Base-by-base conservation (phyloP, 2,888 invertebrate genomes). In the Tenthredo livida region DNA sequence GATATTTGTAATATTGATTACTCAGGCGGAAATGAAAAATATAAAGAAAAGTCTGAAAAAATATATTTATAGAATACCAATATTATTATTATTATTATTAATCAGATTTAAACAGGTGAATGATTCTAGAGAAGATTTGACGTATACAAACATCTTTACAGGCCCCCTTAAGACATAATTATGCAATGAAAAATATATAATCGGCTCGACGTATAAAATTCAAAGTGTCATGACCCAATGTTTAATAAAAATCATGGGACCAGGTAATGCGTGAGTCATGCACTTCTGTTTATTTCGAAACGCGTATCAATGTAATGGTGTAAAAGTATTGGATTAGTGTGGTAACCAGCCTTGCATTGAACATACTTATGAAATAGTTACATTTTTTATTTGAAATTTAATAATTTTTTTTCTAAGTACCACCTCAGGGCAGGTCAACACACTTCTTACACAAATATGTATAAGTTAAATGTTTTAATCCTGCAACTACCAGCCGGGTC, bases 341-440 rank as follows among this genome's bases (percentile, higher is more conserved):
- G 80, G 54, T 58, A 58, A 78, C 78, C 61, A 80, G 80, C 80
- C 80, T 80, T 40, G 80, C 61, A 80, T 80, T 80, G 80, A 61
- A 80, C 80, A 80, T 58, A 80, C 80, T 80, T 80, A 61, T 21
- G 80, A 80, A 61, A 61, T 80, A 40, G 80, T 80, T 80, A 78
- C 61, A 37, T 78, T 78, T 58, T 77, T 73, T 78, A 21, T 80
- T 80, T 29, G 54, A 80, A 80, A 61, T 80, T 80, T 61, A 40
- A 40, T 80, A 61, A 4, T 61, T 72, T 43, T 17, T 37, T 29
- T 61, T 58, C 80, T 80, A 80, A 80, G 80, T 80, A 80, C 80
- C 61, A 80, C 37, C 40, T 80, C 80, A 80, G 80, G 61, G 80
- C 80, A 80, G 61, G 80, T 80, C 80, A 80, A 80, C 80, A 80